Evolutionary conservation across 2,113 vertebrate species (phyloP).

Genomic region (Phodopus roborovskii): DNA sequence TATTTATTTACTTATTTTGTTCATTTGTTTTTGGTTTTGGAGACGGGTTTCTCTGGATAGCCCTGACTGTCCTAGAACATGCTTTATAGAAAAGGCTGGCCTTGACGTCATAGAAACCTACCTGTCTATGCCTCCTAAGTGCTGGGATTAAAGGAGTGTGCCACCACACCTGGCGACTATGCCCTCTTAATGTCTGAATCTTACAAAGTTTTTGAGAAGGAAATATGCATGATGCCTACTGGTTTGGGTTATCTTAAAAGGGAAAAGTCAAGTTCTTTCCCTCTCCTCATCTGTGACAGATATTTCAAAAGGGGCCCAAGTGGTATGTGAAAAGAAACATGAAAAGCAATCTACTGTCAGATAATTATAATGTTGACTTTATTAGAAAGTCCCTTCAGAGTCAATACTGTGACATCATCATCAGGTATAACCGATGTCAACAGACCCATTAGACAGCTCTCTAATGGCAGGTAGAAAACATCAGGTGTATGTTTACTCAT

Average conservation of each 20-base stretch:
- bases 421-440: background rate
- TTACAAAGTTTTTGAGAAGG: slow-evolving; percentile 14
- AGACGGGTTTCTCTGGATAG: background rate
- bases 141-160: background rate
- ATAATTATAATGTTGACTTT: slow-evolving; percentile 13
- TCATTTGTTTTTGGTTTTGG: background rate
- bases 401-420: background rate
- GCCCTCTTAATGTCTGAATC: background rate
- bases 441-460: background rate
- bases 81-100: background rate
- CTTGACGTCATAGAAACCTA: background rate
- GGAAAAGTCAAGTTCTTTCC: background rate
- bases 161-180: background rate
- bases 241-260: slow-evolving; percentile 22
- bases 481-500: background rate
- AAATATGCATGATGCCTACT: background rate
- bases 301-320: slow-evolving; percentile 9
- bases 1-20: background rate
- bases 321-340: background rate
- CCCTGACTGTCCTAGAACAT: background rate
- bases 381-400: background rate
- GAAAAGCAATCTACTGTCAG: background rate
- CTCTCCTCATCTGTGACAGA: background rate
- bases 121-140: background rate
- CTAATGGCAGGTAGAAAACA: background rate